Percentiles rank a stretch among this genome's conserved stretches.
These are phyloP conservation scores for Aelia acuminata DNA, from an alignment of 2,888 invertebrate species.

Conservation along the genomic window DNA sequence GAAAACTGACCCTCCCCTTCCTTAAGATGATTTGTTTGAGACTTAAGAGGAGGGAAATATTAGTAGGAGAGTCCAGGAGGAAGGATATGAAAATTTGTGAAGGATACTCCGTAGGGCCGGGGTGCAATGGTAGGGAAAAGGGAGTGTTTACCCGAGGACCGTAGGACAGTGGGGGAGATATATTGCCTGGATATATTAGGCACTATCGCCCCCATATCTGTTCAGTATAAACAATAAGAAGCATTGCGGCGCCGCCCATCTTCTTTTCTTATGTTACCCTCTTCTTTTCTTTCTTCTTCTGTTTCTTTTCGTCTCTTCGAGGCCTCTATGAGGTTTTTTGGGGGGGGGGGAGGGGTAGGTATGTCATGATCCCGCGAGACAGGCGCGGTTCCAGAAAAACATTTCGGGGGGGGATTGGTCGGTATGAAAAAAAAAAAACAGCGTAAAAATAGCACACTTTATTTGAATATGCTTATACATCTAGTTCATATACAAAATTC, in stretches of 20 bases:
- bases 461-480: too few species aligned
- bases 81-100: slow-evolving; percentile 57
- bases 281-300: neutral
- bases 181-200: slow-evolving; percentile 59
- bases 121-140: slow-evolving; percentile 38
- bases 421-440: too few species aligned
- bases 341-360: neutral
- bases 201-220: slow-evolving; percentile 59
- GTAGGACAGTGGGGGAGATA: slow-evolving; percentile 30
- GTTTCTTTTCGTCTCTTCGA: neutral
- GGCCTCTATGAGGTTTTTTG: neutral
- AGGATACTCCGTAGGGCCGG: slow-evolving; percentile 1
- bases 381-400: too few species aligned
- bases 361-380: too few species aligned
- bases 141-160: slow-evolving; percentile 19
- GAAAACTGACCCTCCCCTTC: slow-evolving; percentile 43
- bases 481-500: too few species aligned
- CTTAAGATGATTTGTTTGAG: slow-evolving; percentile 30
- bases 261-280: slow-evolving; percentile 3
- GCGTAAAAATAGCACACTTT: too few species aligned
- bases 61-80: slow-evolving; percentile 34
- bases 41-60: slow-evolving; percentile 44
- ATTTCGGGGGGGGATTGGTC: too few species aligned
- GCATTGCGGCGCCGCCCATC: slow-evolving; percentile 56
- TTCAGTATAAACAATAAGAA: slow-evolving; percentile 60